These are phyloP conservation scores for Coleophora deauratella DNA, from an alignment of 2,888 invertebrate species.

Conservation along the genomic window DNA sequence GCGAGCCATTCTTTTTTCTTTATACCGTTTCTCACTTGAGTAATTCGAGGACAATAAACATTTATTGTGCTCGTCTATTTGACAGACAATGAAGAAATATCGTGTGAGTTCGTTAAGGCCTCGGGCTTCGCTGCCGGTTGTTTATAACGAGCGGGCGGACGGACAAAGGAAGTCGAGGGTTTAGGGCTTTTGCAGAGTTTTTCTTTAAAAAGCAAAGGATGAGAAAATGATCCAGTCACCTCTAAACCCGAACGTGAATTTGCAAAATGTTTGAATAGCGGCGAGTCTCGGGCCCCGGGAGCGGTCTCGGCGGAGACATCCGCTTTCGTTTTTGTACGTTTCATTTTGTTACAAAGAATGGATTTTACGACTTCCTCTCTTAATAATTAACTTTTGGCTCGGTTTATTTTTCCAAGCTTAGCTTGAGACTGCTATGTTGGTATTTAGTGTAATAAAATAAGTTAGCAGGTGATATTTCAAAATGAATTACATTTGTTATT, in stretches of 20 bases:
- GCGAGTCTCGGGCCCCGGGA: slow-evolving; percentile 32
- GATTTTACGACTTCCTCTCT: slow-evolving; percentile 52
- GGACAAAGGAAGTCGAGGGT: no score
- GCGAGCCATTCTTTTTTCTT: slow-evolving; percentile 66
- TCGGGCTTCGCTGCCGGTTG: no score
- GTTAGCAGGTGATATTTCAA: no score
- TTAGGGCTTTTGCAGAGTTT: slow-evolving; percentile 23
- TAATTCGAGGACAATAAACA: slow-evolving; percentile 72
- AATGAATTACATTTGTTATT: no score
- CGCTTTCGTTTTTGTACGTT: slow-evolving; percentile 51
- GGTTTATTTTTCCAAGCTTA: slow-evolving; percentile 24
- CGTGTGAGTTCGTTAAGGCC: slow-evolving; percentile 47
- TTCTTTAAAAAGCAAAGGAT: slow-evolving; percentile 29
- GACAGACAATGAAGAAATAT: slow-evolving; percentile 67
- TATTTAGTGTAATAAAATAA: neutral
- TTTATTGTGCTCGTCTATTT: slow-evolving; percentile 69
- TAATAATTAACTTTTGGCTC: slow-evolving; percentile 43
- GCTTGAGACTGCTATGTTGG: slow-evolving; percentile 16
- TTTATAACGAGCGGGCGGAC: slow-evolving; percentile 40
- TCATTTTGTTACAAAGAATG: slow-evolving; percentile 47
- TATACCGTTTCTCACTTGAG: slow-evolving; percentile 70
- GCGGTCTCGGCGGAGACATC: slow-evolving; percentile 35
- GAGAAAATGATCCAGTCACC: slow-evolving; percentile 42
- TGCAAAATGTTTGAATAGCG: slow-evolving; percentile 42
- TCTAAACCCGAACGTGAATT: slow-evolving; percentile 41